Evolutionary conservation across 2,113 vertebrate species (phyloP).

Genomic region (Thunnus thynnus): DNA sequence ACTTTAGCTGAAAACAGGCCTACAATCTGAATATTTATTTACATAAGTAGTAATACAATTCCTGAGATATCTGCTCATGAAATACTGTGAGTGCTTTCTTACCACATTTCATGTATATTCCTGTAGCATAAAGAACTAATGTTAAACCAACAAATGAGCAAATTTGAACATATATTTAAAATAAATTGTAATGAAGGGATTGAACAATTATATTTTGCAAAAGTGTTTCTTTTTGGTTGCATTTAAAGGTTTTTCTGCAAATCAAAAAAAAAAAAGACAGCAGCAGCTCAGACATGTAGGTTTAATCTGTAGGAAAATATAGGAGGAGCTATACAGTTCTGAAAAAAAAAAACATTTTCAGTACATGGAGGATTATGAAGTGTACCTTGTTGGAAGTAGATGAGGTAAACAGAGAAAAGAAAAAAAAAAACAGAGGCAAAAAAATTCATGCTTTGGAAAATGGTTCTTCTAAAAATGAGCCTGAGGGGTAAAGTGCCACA

Average conservation of each 20-base stretch:
- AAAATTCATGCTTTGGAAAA: conserved; percentile 43
- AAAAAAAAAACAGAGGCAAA: not conserved
- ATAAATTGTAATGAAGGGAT: not conserved
- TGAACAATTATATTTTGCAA: not conserved
- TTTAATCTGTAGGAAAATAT: not conserved
- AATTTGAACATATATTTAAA: not conserved
- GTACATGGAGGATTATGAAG: not conserved
- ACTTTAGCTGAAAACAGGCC: conserved; percentile 29
- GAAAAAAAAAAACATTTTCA: no score
- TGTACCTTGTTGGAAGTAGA: not conserved
- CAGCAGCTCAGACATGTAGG: not conserved
- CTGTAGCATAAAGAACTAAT: not conserved
- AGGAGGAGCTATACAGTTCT: not conserved
- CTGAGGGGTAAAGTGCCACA: conserved; percentile 43
- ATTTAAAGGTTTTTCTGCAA: not conserved
- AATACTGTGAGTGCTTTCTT: not conserved
- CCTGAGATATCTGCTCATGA: not conserved
- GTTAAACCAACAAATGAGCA: not conserved
- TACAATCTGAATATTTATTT: not conserved
- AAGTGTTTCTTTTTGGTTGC: not conserved
- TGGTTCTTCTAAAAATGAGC: conserved; percentile 54
- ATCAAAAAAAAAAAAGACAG: not conserved
- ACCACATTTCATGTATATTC: not conserved
- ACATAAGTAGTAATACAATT: not conserved
- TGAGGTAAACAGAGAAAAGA: not conserved